These are phyloP conservation scores for Esox niger DNA, from an alignment of 2,113 vertebrate species.

Conservation along the genomic window DNA sequence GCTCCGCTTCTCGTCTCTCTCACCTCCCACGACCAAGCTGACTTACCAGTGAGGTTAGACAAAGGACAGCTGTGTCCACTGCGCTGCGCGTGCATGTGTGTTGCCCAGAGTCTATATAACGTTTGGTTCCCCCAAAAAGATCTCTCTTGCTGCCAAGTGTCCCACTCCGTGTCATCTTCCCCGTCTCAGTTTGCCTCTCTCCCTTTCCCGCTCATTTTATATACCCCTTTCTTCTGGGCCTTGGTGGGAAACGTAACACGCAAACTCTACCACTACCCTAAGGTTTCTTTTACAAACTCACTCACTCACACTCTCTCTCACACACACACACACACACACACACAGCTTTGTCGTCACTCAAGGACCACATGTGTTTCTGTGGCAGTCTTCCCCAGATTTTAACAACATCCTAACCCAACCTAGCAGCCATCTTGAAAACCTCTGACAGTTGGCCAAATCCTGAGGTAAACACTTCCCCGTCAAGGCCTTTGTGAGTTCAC, in stretches of 20 bases:
- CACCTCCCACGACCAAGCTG: slow-evolving; percentile 11
- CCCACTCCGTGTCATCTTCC: slow-evolving; percentile 49
- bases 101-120: slow-evolving; percentile 37
- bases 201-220: slow-evolving; percentile 32
- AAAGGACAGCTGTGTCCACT: slow-evolving; percentile 55
- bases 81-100: no score
- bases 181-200: slow-evolving; percentile 30
- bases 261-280: slow-evolving; percentile 43
- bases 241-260: slow-evolving; percentile 41
- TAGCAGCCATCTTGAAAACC: slow-evolving; percentile 16
- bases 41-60: slow-evolving; percentile 32
- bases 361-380: slow-evolving; percentile 7
- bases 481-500: background rate
- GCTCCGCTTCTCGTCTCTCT: slow-evolving; percentile 39
- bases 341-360: slow-evolving; percentile 31
- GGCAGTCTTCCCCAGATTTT: background rate
- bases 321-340: slow-evolving; percentile 9
- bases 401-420: background rate
- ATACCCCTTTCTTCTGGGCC: slow-evolving; percentile 39
- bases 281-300: slow-evolving; percentile 49
- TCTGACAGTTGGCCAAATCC: slow-evolving; percentile 9
- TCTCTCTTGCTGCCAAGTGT: slow-evolving; percentile 54
- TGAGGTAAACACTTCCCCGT: slow-evolving; percentile 6
- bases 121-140: slow-evolving; percentile 3
- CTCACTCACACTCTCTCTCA: slow-evolving; percentile 61